A percentile compares a stretch with the other conserved stretches of the same genome.
phyloP scores from a whole-genome alignment of 2,113 vertebrate species.

The Cynoglossus semilaevis region DNA sequence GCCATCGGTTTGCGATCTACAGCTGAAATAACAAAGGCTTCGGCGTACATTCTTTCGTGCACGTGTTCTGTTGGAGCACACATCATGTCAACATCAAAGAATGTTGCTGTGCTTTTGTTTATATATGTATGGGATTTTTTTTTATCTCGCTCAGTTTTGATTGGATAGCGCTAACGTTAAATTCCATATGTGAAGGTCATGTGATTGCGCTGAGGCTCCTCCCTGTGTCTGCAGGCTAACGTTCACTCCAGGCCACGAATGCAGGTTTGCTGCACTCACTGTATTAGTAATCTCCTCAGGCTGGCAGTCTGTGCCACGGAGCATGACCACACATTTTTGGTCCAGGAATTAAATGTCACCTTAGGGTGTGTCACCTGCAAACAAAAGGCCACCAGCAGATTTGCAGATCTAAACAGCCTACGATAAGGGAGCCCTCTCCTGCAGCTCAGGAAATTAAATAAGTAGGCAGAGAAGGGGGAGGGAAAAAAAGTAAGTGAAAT shows the following conservation, averaged over 20 bases:
- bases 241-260: slow-evolving; percentile 50
- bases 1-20: too few species aligned
- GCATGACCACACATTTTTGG: slow-evolving; percentile 66
- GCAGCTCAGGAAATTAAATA: slow-evolving; percentile 75
- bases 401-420: slow-evolving; percentile 74
- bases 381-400: slow-evolving; percentile 73
- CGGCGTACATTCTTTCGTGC: too few species aligned
- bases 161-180: too few species aligned
- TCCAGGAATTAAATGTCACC: slow-evolving; percentile 75
- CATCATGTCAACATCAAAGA: too few species aligned
- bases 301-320: slow-evolving; percentile 56
- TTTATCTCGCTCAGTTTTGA: too few species aligned
- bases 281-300: slow-evolving; percentile 71
- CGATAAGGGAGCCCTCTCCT: slow-evolving; percentile 71
- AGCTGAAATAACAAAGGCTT: too few species aligned
- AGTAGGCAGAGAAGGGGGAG: slow-evolving; percentile 43
- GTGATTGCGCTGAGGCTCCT: too few species aligned
- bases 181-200: too few species aligned
- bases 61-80: too few species aligned
- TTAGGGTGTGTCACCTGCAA: slow-evolving; percentile 73
- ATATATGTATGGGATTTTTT: too few species aligned
- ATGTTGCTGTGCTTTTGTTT: too few species aligned
- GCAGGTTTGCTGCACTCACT: slow-evolving; percentile 57
- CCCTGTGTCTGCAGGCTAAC: too few species aligned
- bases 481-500: slow-evolving; percentile 50